These are phyloP conservation scores for Acrobasis consociella DNA, from an alignment of 2,888 invertebrate species.

Conservation along the genomic window DNA sequence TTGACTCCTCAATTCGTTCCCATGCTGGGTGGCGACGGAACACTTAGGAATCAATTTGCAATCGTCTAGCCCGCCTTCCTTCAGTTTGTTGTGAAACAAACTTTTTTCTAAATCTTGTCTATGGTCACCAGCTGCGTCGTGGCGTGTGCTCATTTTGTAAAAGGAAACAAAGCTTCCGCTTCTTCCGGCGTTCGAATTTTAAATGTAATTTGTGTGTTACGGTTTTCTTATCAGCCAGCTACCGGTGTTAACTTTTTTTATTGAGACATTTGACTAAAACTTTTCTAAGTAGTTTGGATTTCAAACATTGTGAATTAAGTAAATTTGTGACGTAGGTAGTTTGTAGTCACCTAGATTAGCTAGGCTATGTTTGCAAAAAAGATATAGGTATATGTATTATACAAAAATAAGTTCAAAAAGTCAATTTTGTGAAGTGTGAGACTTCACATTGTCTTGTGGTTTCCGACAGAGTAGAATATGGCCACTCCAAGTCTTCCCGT, in stretches of 20 bases:
- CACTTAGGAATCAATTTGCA: conserved; percentile 78
- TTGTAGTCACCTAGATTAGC: too few species aligned
- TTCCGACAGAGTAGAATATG: too few species aligned
- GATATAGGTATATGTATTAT: too few species aligned
- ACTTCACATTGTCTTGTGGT: too few species aligned
- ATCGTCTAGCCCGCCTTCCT: conserved; percentile 74
- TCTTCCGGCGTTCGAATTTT: conserved; percentile 38
- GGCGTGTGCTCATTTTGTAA: conserved; percentile 62
- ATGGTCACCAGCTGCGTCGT: conserved; percentile 60
- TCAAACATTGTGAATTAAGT: neutral
- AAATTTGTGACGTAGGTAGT: neutral
- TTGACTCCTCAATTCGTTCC: conserved; percentile 55
- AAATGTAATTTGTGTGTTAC: conserved; percentile 14
- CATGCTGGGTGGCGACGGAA: conserved; percentile 80
- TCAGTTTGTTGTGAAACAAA: conserved; percentile 44
- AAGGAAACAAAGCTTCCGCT: conserved; percentile 48
- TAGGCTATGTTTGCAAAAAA: too few species aligned
- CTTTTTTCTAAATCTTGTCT: conserved; percentile 49
- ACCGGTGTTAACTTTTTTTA: conserved; percentile 14
- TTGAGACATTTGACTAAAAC: neutral
- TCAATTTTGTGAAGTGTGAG: too few species aligned
- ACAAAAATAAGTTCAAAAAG: too few species aligned
- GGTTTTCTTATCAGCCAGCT: conserved; percentile 13
- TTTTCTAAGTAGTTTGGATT: too few species aligned
- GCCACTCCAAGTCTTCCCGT: too few species aligned